Base-by-base conservation (phyloP, 2,888 invertebrate species). In the Pheosia tremula region DNA sequence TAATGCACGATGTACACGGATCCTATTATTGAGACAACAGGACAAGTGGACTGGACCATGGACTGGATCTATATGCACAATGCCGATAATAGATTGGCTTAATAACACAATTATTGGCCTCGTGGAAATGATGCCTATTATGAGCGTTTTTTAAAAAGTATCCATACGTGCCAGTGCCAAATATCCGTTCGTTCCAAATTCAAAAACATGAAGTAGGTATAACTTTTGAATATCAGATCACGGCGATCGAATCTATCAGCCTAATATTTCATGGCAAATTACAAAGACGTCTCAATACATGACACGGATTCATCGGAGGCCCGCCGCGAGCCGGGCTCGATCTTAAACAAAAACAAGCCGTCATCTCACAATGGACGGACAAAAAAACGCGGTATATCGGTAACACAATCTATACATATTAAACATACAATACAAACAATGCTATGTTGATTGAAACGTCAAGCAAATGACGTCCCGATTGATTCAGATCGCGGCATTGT, bases 381-480 rank as follows among this genome's bases (percentile, higher is more conserved):
- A 88, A 89, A 89, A 74, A 88, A 89, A 83, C 74, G 55, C 82
- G 77, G 91, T 92, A 91, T 93, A 93, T 93, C 93, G 86, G 87
- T 93, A 93, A 91, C 93, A 92, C 92, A 87, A 93, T 93, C 92
- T 91, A 84, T 86, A 86, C 85, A 81, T 90, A 91, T 91, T 90
- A 90, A 90, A 91, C 90, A 82, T 83, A 90, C 89, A 93, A 93
- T 88, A 90, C 92, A 93, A 93, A 93, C 93, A 93, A 92, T 88
- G 86, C 84, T 80, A 88, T 84, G 90, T 86, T 92, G 93, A 93
- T 93, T 93, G 93, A 93, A 93, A 93, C 91, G 93, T 93, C 93
- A 93, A 84, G 78, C 86, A 85, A 88, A 87, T 87, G 90, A 89
- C 87, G 89, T 83, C 80, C 74, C 86, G 91, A 91, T 90, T 90